Evolutionary conservation across 2,113 vertebrate species (phyloP), one percentile per base, ranked within the genome.

Genomic region (Pogona vitticeps): DNA sequence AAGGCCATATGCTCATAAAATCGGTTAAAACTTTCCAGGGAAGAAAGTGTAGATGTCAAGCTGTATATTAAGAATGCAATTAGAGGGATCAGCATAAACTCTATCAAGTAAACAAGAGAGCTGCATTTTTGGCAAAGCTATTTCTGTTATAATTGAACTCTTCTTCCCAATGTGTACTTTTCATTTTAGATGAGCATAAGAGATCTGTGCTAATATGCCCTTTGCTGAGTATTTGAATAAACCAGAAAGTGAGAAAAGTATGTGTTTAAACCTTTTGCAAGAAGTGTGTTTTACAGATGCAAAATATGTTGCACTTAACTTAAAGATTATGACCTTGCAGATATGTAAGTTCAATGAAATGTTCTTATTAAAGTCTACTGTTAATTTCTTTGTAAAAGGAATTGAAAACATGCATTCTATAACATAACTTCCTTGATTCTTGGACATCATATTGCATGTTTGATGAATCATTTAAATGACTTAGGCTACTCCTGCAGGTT

Each of bases 1-100:
- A 84, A 59, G 46, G 46, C 46, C 20, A 20, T 61, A 76, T 68
- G 2, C 40, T 18, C 78, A 40, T 17, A 3, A 7, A 65, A 65
- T 31, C 80, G 36, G 83, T 76, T 63, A 83, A 88, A 21, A 56
- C 9, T 87, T 81, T 86, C 70, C 86, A 71, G 33, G 1, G 10
- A 83, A 78, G 65, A 88, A 92, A 14, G 0, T 88, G 61, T 89
- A 87, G 36, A 90, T 89, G 59, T 86, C 65, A 10, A 90, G 52
- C 28, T 90, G 12, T 83, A 84, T 92, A 67, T 15, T 88, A 79
- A 76, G 52, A 36, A 73, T 33, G 88, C 3, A 0, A 67, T 91
- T 85, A 68, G 5, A 86, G 23, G 84, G 31, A 88, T 80, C 56
- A 46, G 3, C 76, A 92, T 90, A 87, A 81, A 63, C 3, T 70